Conservation (phyloP, 2,888 invertebrate genomes). For the Lasioglossum malachurum region DNA sequence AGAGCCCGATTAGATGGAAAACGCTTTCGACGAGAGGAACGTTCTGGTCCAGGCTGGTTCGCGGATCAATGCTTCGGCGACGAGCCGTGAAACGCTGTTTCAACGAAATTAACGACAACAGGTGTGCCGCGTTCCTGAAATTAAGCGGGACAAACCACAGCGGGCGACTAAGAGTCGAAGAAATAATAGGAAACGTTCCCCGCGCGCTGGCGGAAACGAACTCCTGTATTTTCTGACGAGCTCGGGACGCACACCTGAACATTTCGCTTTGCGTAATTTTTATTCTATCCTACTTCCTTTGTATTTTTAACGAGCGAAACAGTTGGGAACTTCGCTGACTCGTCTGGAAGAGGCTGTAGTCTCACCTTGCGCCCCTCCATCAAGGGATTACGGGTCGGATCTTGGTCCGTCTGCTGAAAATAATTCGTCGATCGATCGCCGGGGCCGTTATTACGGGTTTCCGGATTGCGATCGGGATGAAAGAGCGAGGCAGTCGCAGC, state of each 20-base stretch:
- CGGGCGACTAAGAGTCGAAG: not conserved
- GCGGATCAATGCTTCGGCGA: conserved; percentile 1
- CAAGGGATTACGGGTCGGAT: not conserved
- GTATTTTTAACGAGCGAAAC: not conserved
- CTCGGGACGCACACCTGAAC: not conserved
- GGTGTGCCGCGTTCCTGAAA: conserved; percentile 11
- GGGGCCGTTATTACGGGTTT: not conserved
- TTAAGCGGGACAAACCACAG: not conserved
- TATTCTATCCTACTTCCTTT: not conserved
- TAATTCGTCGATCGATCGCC: not conserved
- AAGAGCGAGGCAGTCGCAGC: conserved; percentile 13
- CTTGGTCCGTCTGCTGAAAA: not conserved
- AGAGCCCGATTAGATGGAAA: not conserved
- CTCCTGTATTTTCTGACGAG: not conserved
- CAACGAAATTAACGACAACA: conserved; percentile 13
- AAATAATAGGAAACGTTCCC: not conserved
- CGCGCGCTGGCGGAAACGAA: not conserved
- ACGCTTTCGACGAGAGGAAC: not conserved
- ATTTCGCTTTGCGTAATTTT: not conserved
- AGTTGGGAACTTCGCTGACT: not conserved
- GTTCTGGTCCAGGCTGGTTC: not conserved
- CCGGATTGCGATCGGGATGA: conserved; percentile 10
- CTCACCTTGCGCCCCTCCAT: not conserved
- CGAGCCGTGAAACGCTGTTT: not conserved
- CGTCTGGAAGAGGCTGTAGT: not conserved